Percentiles rank a stretch among this genome's conserved stretches.
Conservation (phyloP, 2,888 invertebrate genomes). For the Dione juno region DNA sequence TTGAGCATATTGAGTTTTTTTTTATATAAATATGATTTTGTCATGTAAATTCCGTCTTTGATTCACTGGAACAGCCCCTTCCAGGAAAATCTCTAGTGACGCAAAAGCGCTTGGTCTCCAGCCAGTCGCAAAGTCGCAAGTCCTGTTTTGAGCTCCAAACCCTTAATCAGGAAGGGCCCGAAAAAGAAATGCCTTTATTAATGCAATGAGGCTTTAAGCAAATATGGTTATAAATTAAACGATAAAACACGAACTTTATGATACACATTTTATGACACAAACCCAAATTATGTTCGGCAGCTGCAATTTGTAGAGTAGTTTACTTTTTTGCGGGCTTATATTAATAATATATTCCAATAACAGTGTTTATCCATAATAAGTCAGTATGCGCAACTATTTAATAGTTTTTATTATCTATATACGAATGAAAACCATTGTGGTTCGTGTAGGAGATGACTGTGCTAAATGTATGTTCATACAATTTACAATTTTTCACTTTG, state of each 20-base stretch:
- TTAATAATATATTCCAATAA: neutral
- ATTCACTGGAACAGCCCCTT: no score
- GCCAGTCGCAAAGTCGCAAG: no score
- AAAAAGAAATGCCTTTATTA: neutral
- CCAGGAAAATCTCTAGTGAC: no score
- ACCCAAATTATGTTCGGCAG: slow-evolving; percentile 3
- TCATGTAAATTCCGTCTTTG: no score
- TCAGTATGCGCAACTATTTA: neutral
- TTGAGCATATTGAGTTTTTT: no score
- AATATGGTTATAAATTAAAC: neutral
- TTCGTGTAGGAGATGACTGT: neutral
- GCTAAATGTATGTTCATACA: neutral
- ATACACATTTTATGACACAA: neutral
- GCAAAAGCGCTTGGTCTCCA: no score
- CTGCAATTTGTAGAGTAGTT: neutral
- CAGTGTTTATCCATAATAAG: neutral
- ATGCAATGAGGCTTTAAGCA: neutral
- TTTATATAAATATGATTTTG: no score
- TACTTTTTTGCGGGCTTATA: neutral
- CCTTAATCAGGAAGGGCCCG: no score
- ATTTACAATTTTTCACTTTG: neutral
- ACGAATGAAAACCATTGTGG: neutral
- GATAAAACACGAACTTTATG: neutral
- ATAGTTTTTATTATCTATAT: neutral
- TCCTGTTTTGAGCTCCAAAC: no score